Base-by-base conservation (phyloP, 2,888 invertebrate species). In the Andrena bucephala region DNA sequence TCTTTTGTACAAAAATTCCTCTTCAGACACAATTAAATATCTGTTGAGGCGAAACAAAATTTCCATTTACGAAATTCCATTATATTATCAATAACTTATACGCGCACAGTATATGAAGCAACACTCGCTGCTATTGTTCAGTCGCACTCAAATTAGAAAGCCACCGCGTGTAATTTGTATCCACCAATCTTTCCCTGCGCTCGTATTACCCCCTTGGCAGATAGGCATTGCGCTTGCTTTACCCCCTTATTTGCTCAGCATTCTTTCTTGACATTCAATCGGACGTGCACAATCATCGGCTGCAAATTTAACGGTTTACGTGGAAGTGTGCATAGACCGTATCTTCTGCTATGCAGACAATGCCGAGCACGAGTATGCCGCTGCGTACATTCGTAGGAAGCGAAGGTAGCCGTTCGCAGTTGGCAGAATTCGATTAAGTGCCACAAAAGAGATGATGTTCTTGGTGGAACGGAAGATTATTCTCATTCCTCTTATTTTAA, bases 261-360 rank as follows among this genome's bases (percentile, higher is more conserved):
- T 81, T 77, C 81, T 81, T 70, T 59, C 81, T 67, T 42, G 66
- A 33, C 70, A 6, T 62, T 42, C 70, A 50, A 67, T 80, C 54
- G 67, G 29, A 79, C 73, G 68, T 72, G 65, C 69, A 36, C 65
- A 16, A 70, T 68, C 57, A 33, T 62, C 27, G 36, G 24, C 13
- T 63, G 65, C 8, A 69, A 75, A 72, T 79, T 83, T 83, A 84
- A 83, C 83, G 83, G 84, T 79, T 69, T 57, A 52, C 16, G 5
- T 70, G 33, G 68, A 72, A 74, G 70, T 16, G 62, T 62, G 60
- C 66, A 57, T 29, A 60, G 72, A 67, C 65, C 86, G 77, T 74
- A 57, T 75, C 65, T 54, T 69, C 36, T 59, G 76, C 54, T 62
- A 79, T 74, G 70, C 71, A 65, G 73, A 69, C 83, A 82, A 66